Conservation (phyloP, 2,113 vertebrate species). For the Leucopternis melanops region DNA sequence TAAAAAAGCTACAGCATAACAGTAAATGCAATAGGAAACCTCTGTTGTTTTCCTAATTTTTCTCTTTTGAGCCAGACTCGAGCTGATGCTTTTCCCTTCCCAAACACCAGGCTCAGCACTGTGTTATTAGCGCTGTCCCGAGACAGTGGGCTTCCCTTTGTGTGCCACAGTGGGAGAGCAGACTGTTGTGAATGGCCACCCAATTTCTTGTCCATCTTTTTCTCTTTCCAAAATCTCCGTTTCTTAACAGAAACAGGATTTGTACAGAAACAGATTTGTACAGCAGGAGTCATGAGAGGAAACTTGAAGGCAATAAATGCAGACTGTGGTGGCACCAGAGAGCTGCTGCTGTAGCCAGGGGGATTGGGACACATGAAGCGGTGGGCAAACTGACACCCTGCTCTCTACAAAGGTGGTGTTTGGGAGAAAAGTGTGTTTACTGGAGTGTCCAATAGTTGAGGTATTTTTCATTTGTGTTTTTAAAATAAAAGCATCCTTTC, state of each 20-base stretch:
- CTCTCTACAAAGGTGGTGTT: not conserved
- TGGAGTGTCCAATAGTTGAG: not conserved
- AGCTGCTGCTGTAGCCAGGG: not conserved
- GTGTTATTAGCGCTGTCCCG: not conserved
- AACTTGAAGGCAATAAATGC: not conserved
- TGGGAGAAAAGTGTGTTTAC: not conserved
- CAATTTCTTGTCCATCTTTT: not conserved
- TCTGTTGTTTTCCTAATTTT: not conserved
- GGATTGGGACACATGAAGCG: not conserved
- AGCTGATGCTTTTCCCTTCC: not conserved
- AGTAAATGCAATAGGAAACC: not conserved
- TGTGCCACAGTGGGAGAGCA: not conserved
- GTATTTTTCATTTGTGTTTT: slow-evolving; percentile 44
- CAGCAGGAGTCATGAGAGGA: not conserved
- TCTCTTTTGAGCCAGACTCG: not conserved
- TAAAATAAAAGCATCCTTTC: slow-evolving; percentile 57
- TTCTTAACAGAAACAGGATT: not conserved
- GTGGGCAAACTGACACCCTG: not conserved
- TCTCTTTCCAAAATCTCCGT: not conserved
- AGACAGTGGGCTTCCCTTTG: not conserved
- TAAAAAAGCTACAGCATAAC: not conserved
- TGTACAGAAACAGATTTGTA: not conserved
- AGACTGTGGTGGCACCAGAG: not conserved
- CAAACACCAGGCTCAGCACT: not conserved
- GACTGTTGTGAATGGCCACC: not conserved